Percentiles rank a stretch among this genome's conserved stretches.
phyloP scores from a whole-genome alignment of 2,113 vertebrate species.

The Zootoca vivipara region DNA sequence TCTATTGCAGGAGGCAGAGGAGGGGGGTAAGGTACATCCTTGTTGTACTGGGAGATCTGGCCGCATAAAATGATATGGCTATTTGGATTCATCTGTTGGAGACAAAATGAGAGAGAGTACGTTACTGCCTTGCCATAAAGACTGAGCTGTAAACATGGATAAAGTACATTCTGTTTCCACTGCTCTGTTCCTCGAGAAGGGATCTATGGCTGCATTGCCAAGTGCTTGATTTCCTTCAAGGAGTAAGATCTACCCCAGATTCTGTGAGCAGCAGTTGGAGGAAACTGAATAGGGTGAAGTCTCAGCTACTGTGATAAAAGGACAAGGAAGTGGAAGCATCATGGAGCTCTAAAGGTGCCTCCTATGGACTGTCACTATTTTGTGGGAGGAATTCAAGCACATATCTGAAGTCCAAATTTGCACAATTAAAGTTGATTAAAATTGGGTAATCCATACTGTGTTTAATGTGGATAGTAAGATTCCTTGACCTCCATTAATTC shows the following conservation, averaged over 20 bases:
- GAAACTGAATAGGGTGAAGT: background rate
- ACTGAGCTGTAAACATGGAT: background rate
- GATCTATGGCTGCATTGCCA: too few species aligned
- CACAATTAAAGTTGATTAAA: too few species aligned
- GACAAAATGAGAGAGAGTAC: constrained; percentile 37
- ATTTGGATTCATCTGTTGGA: constrained; percentile 86
- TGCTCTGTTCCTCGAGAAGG: background rate
- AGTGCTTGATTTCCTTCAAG: too few species aligned
- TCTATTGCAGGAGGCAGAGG: constrained; percentile 79
- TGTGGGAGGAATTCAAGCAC: too few species aligned
- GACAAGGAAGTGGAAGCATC: background rate
- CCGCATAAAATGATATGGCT: constrained; percentile 93
- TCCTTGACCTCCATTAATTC: too few species aligned
- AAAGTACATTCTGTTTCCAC: background rate
- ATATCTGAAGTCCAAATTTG: too few species aligned
- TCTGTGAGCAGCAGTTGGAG: background rate
- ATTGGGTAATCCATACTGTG: too few species aligned
- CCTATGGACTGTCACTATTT: background rate
- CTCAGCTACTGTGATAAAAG: too few species aligned
- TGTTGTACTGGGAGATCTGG: constrained; percentile 97
- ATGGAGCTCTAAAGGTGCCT: too few species aligned
- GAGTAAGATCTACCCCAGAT: background rate
- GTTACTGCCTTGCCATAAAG: background rate
- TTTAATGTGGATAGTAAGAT: too few species aligned
- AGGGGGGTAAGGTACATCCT: constrained; percentile 92